Base-by-base conservation (phyloP, 1,140 invertebrate species). In the Drosophila pectinifera region DNA sequence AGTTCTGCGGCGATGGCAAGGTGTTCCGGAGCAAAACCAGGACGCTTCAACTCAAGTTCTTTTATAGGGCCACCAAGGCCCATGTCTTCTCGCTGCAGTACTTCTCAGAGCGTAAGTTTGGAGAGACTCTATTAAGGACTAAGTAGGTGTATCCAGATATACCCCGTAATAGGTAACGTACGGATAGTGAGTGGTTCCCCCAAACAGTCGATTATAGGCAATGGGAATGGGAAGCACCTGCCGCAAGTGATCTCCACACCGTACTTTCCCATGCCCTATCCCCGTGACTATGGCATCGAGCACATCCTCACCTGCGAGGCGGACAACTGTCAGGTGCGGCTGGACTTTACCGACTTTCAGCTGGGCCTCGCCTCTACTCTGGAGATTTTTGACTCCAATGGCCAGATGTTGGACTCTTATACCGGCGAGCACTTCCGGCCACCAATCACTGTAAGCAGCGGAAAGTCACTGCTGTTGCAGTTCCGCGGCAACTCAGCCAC, bases 301-400 rank as follows among this genome's bases (percentile, higher is more conserved):
- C 95, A 96, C 72, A 92, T 95, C 5, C 93, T 96, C 24, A 94
- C 93, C 14, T 95, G 95, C 82, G 84, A 91, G 59, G 81, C 91
- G 36, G 92, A 93, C 18, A 92, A 92, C 5, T 95, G 95, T 74
- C 91, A 93, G 18, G 94, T 96, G 34, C 93, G 94, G 48, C 78
- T 96, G 31, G 93, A 95, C 49, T 96, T 96, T 77, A 94, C 94
- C 4, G 96, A 96, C 81, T 96, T 96, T 80, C 94, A 95, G 73
- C 90, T 96, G 54, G 94, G 95, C 1, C 89, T 94, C 2, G 94
- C 94, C 38, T 96, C 95, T 1, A 95, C 95, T 8, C 93, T 96
- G 73, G 95, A 96, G 93, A 95, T 96, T 90, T 95, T 95, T 65
- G 95, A 96, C 90, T 95, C 94, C 91, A 95, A 96, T 81, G 94